Evolutionary conservation across 1,140 invertebrate genomes (phyloP), one percentile per base, ranked within the genome.

Genomic region (Psilanteris sp.): DNA sequence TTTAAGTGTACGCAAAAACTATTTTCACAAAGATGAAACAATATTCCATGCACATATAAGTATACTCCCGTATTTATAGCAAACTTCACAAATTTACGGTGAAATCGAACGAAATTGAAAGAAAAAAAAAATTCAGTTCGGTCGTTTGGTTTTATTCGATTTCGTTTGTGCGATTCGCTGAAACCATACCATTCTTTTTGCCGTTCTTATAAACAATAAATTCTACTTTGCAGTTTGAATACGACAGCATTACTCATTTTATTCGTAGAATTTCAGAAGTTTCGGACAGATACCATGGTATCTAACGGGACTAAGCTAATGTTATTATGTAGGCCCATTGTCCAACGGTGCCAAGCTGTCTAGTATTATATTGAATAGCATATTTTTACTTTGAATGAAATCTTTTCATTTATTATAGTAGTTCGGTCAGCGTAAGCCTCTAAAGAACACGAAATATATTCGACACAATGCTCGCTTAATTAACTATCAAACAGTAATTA

Each of bases 281-380:
- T 71, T 61, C 41, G 31, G 32, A 27, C 11, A 61, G 50, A 61
- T 46, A 61, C 24, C 26, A 16, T 54, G 72, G 68, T 72, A 74
- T 52, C 78, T 79, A 72, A 80, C 78, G 71, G 75, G 66, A 70
- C 57, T 75, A 34, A 62, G 59, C 39, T 54, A 67, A 37, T 52
- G 55, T 70, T 44, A 55, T 20, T 68, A 64, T 55, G 34, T 54
- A 70, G 76, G 54, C 32, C 75, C 11, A 78, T 79, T 80, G 76
- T 81, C 76, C 62, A 62, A 57, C 46, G 81, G 81, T 81, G 77
- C 78, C 81, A 80, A 79, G 79, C 81, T 80, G 79, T 83, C 78
- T 82, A 77, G 77, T 37, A 34, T 59, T 32, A 36, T 27, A 59
- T 22, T 59, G 22, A 57, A 50, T 57, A 41, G 43, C 52, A 59